Evolutionary conservation across 2,797 vertebrate genomes (phyloP).

Genomic region (Sciaenops ocellatus): DNA sequence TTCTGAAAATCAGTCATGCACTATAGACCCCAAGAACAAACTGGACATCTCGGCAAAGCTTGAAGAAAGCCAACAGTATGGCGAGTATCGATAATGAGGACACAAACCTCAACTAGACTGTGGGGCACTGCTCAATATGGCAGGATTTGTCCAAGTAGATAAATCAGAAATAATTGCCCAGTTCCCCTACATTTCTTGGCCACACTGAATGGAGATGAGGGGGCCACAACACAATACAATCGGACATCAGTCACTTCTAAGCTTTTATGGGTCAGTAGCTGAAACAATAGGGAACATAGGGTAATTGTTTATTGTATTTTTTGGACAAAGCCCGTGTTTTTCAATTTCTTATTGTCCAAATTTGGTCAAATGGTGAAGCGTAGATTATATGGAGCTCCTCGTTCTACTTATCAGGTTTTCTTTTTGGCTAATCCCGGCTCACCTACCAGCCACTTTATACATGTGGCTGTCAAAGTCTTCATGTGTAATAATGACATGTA

Average conservation of each 20-base stretch:
- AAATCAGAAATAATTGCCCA: conserved; percentile 86
- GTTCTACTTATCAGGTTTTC: conserved; percentile 13
- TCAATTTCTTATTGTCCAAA: conserved; percentile 45
- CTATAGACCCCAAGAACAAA: conserved; percentile 52
- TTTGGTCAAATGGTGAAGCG: conserved; percentile 25
- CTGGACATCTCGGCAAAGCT: conserved; percentile 68
- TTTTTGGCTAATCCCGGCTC: conserved; percentile 18
- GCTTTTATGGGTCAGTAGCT: conserved; percentile 75
- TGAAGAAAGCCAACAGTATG: conserved; percentile 69
- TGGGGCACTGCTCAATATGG: conserved; percentile 75
- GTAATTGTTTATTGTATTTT: conserved; percentile 73
- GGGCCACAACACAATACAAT: conserved; percentile 70
- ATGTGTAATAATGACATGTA: conserved; percentile 48
- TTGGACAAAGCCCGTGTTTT: conserved; percentile 41
- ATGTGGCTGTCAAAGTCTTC: conserved; percentile 54
- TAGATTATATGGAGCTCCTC: conserved; percentile 10
- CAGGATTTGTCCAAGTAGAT: conserved; percentile 85
- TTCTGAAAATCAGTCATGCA: conserved; percentile 65
- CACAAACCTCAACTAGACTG: conserved; percentile 76
- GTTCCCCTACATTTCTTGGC: conserved; percentile 71
- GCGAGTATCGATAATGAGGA: conserved; percentile 83
- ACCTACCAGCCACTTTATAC: conserved; percentile 34
- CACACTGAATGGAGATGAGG: conserved; percentile 73
- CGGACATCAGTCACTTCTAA: conserved; percentile 80
- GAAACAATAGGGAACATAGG: conserved; percentile 65